A percentile compares a stretch with the other conserved stretches of the same genome.
phyloP scores from a whole-genome alignment of 2,113 vertebrate species.

The Mirza zaza region DNA sequence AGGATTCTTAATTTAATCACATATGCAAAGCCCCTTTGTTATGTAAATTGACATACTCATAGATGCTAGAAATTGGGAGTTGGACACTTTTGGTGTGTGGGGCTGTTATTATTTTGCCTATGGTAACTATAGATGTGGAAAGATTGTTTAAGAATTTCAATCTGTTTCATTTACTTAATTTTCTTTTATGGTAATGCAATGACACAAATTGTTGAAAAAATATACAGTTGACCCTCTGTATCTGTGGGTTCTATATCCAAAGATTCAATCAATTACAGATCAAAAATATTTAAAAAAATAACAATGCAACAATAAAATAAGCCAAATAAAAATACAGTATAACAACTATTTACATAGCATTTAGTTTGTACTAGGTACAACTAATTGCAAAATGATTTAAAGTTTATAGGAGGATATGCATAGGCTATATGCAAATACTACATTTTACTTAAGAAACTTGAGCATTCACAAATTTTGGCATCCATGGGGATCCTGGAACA shows the following conservation, averaged over 20 bases:
- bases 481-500: background rate
- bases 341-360: background rate
- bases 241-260: background rate
- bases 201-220: background rate
- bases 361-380: background rate
- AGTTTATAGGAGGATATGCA: background rate
- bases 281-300: background rate
- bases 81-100: too few relatives aligned
- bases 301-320: background rate
- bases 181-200: background rate
- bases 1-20: background rate
- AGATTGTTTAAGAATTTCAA: background rate
- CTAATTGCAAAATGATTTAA: background rate
- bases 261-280: background rate
- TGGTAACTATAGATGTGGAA: background rate
- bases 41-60: background rate
- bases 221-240: background rate
- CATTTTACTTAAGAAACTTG: background rate
- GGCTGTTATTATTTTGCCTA: background rate
- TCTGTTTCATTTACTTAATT: background rate
- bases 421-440: background rate
- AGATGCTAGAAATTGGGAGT: background rate
- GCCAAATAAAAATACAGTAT: too few relatives aligned
- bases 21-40: background rate
- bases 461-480: background rate